Base-by-base conservation (phyloP, 1,140 invertebrate genomes). In the Medauroidea extradentata region DNA sequence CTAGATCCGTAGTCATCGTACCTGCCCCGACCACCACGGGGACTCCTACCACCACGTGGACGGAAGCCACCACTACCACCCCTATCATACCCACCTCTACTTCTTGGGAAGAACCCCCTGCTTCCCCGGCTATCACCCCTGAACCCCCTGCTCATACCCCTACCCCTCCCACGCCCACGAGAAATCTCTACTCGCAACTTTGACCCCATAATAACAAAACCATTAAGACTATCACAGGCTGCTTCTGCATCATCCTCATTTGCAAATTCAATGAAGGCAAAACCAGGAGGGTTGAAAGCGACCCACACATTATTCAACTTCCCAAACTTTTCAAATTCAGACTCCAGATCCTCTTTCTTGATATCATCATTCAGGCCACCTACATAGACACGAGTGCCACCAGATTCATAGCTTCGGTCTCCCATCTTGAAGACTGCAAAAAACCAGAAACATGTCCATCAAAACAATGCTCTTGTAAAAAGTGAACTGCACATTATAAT, bases 241-340 rank as follows among this genome's bases (percentile, higher is more conserved):
- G 94, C 87, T 73, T 96, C 91, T 25, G 96, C 96, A 79, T 98
- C 94, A 70, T 92, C 87, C 68, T 86, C 83, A 75, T 95, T 94
- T 77, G 95, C 90, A 81, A 97, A 99, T 78, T 99, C 96, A 69
- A 99, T 91, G 81, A 99, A 99, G 52, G 96, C 97, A 82, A 99
- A 99, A 64, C 95, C 94, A 66, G 87, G 92, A 64, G 92, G 94
- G 75, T 96, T 96, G 71, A 94, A 87, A 29, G 93, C 94, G 59
- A 96, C 92, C 93, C 93, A 96, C 43, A 97, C 94, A 73, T 89
- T 98, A 78, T 90, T 94, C 51, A 86, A 72, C 51, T 92, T 92
- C 51, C 95, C 95, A 79, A 91, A 97, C 78, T 89, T 89, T 67
- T 88, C 85, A 73, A 91, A 92, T 72, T 90, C 86, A 71, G 83